Evolutionary conservation across 2,888 invertebrate genomes (phyloP), one percentile per base, ranked within the genome.

Genomic region (Catocala fraxini): DNA sequence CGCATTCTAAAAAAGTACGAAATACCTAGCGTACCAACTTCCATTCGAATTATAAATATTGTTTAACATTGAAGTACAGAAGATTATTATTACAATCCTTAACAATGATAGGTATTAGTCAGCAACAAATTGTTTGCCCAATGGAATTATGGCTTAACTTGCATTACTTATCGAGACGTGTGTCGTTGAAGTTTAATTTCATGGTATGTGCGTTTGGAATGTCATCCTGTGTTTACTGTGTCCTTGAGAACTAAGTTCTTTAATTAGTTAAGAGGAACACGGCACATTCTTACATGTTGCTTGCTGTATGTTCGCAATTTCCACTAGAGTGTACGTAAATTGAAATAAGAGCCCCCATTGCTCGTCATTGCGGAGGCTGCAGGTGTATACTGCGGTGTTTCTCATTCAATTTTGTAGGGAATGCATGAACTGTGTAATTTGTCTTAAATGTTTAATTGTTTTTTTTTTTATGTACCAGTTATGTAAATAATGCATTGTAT

Each of bases 131-230:
- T 6, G 10, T 41, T 25, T 25, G 52, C 15, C 25, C 13, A n/a
- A n/a, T 46, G 9, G 6, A 34, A 6, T 3, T 7, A 10, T 7
- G 59, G 51, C 60, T 52, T 64, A 63, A 64, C 65, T 69, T 69
- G 69, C 62, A 63, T 68, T 68, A 66, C 48, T 64, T 76, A 68
- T 63, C 59, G 63, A 62, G 55, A 13, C 55, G 34, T 56, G 53
- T 68, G 54, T 39, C 56, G 49, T 73, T 49, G 49, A 51, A 75
- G 51, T 68, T 68, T 59, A 64, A 73, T 73, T 73, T 65, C 54
- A 64, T 55, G 71, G 58, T 73, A 25, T 15, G 54, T 10, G 64
- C 25, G 10, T 62, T 57, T 62, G 48, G 4, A 67, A 68, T 64
- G 54, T 60, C 59, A 72, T 63, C 12, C 55, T 41, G 33, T 56